Evolutionary conservation across 2,888 invertebrate species (phyloP), one percentile per base, ranked within the genome.

Genomic region (Diaprepes abbreviatus): DNA sequence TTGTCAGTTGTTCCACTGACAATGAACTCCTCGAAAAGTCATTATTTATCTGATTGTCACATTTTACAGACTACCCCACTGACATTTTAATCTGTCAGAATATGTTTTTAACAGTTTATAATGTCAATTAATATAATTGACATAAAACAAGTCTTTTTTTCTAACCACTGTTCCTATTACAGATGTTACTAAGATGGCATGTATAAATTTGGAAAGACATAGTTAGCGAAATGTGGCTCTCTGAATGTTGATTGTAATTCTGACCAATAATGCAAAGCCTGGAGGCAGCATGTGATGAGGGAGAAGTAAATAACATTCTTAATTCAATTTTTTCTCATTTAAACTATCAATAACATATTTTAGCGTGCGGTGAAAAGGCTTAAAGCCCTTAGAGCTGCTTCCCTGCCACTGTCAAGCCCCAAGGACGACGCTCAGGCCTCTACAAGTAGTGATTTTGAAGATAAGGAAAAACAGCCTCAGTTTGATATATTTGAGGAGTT

Each of bases 281-380:
- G 87, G 88, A 88, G 85, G 87, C 88, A 85, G 87, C 87, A 87
- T 88, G 87, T 86, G 88, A 89, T 86, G 88, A 89, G 87, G 88
- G 88, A 86, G 88, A 89, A 85, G 89, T 89, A 83, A 86, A 88
- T 85, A 76, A 0, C n/a, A n/a, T n/a, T n/a, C n/a, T n/a, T n/a
- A n/a, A n/a, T n/a, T n/a, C 19, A 28, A 17, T 21, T 16, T 5
- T 38, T 19, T 19, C 6, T 10, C 3, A 50, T 24, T 24, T 14
- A 21, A n/a, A n/a, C n/a, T n/a, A n/a, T n/a, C n/a, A n/a, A 35
- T 7, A 19, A 60, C 2, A 28, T 7, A 50, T 40, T 57, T 50
- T 43, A 71, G 71, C 58, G 40, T 67, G 63, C 60, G 45, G 71
- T 67, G 60, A 71, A 67, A 71, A 67, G 67, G 67, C 59, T 64